Conservation (phyloP, 2,797 vertebrate species). For the Halcyon smyrnensis region DNA sequence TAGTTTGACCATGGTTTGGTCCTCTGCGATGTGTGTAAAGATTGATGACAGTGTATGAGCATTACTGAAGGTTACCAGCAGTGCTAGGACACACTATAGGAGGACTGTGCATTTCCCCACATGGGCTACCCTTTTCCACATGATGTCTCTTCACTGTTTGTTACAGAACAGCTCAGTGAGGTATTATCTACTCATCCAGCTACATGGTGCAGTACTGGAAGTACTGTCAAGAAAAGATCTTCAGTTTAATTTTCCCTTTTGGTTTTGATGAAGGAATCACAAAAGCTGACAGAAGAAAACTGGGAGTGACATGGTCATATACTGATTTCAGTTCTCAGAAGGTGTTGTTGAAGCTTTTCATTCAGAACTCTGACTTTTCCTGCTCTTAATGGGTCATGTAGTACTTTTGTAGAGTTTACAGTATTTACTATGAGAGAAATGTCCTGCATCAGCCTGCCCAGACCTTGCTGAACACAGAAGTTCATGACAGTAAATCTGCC, state of each 20-base stretch:
- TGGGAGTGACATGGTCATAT: not conserved
- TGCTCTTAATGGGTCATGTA: conserved; percentile 12
- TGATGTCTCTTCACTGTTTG: not conserved
- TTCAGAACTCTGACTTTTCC: conserved; percentile 35
- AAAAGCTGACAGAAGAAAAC: conserved; percentile 13
- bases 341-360: conserved; percentile 44
- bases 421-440: not conserved
- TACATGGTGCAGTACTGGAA: not conserved
- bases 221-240: not conserved
- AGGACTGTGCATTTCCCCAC: not conserved
- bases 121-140: not conserved
- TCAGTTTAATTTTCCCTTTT: not conserved
- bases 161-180: not conserved
- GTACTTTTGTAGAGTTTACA: not conserved
- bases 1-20: not conserved
- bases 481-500: not conserved
- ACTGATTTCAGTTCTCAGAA: conserved; percentile 33
- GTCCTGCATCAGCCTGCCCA: not conserved
- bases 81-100: fast-evolving
- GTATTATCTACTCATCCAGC: not conserved
- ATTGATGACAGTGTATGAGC: not conserved
- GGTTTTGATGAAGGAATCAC: conserved; percentile 1
- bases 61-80: not conserved
- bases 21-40: not conserved
- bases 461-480: not conserved